These are phyloP conservation scores for Cariama cristata DNA, from an alignment of 2,113 vertebrate genomes.

Conservation along the genomic window DNA sequence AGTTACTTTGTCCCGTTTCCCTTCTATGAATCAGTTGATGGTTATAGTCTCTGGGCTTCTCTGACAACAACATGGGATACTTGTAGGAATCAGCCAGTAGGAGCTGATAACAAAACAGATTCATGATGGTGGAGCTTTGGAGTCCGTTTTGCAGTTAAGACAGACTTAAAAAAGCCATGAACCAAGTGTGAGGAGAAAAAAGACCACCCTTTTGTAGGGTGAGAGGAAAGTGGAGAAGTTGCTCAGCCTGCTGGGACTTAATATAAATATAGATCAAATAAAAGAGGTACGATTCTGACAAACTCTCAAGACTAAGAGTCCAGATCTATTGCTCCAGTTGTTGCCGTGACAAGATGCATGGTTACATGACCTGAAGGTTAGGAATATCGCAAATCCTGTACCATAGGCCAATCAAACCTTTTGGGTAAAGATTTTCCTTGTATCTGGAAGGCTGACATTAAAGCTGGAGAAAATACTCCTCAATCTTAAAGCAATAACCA, in stretches of 20 bases:
- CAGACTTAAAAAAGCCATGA: background rate
- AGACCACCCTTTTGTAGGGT: no score
- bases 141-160: background rate
- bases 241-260: background rate
- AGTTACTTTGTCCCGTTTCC: background rate
- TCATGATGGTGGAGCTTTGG: background rate
- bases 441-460: background rate
- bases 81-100: background rate
- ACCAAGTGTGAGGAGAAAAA: fast-evolving
- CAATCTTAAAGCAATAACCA: background rate
- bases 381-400: background rate
- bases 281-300: background rate
- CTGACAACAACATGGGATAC: background rate
- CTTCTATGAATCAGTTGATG: no score
- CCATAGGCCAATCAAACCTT: background rate
- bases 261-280: background rate
- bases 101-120: background rate
- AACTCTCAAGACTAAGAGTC: background rate
- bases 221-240: background rate
- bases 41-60: background rate
- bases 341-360: background rate
- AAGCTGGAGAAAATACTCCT: background rate
- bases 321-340: background rate
- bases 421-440: background rate
- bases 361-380: background rate